Conservation (phyloP, 2,113 vertebrate species). For the Carassius auratus region DNA sequence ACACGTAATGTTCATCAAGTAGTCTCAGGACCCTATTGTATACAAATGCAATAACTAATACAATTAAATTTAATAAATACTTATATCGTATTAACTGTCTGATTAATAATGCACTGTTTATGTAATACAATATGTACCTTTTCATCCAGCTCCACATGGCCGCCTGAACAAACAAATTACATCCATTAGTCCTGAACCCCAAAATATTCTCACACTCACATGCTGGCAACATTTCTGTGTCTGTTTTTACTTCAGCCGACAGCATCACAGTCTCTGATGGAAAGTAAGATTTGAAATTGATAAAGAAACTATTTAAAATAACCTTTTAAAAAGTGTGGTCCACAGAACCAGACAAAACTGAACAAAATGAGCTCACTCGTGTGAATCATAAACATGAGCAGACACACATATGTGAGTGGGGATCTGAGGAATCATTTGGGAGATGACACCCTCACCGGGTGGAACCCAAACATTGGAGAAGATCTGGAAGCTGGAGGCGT, state of each 20-base stretch:
- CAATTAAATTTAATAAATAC: background rate
- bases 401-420: background rate
- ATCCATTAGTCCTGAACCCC: background rate
- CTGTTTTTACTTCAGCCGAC: background rate
- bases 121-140: conserved; percentile 72
- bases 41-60: too few relatives aligned
- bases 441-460: conserved; percentile 73
- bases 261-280: background rate
- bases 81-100: background rate
- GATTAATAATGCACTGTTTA: background rate
- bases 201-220: background rate
- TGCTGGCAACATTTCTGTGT: background rate
- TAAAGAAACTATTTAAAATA: background rate
- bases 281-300: background rate
- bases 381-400: background rate
- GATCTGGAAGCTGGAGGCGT: conserved; percentile 68
- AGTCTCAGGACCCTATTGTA: background rate
- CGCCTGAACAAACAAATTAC: conserved; percentile 70
- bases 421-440: background rate
- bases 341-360: background rate
- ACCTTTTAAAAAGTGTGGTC: background rate
- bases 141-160: conserved; percentile 80
- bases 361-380: background rate
- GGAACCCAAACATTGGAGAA: conserved; percentile 88
- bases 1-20: background rate